Percentiles rank a stretch among this genome's conserved stretches.
phyloP scores from a whole-genome alignment of 2,113 vertebrate species.

The Carollia perspicillata region DNA sequence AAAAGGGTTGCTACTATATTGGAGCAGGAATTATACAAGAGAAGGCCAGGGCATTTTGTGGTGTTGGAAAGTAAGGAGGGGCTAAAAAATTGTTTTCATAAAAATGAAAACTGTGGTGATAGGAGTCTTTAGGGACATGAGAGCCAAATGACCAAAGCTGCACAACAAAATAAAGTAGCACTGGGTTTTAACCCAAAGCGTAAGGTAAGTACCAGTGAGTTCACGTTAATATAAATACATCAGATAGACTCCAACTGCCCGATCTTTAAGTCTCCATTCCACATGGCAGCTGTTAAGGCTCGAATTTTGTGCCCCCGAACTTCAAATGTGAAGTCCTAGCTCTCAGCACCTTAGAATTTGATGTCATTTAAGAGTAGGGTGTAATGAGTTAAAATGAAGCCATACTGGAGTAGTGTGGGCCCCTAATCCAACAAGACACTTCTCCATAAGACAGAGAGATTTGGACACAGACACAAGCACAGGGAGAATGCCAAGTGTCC shows the following conservation, averaged over 20 bases:
- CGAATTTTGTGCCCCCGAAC: not conserved
- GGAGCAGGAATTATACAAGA: not conserved
- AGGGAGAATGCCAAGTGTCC: accelerated
- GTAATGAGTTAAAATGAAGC: not conserved
- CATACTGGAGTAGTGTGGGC: not conserved
- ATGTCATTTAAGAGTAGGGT: not conserved
- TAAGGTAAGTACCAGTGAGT: not conserved
- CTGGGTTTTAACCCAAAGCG: not conserved
- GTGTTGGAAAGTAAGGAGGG: not conserved
- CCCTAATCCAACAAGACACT: not conserved
- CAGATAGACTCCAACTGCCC: not conserved
- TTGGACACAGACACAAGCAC: not conserved
- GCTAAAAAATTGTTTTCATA: not conserved
- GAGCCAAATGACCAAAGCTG: not conserved
- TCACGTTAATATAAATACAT: not conserved
- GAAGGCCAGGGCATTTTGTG: not conserved
- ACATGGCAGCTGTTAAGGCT: not conserved
- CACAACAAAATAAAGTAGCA: not conserved
- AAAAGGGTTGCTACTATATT: not conserved
- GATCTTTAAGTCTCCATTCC: no score
- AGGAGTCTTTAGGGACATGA: not conserved
- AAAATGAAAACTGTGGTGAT: not conserved
- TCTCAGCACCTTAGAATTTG: not conserved
- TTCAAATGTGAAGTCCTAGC: not conserved
- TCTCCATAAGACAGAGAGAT: not conserved